Conservation (phyloP, 2,797 vertebrate genomes). For the Schizopygopsis malacanthus region DNA sequence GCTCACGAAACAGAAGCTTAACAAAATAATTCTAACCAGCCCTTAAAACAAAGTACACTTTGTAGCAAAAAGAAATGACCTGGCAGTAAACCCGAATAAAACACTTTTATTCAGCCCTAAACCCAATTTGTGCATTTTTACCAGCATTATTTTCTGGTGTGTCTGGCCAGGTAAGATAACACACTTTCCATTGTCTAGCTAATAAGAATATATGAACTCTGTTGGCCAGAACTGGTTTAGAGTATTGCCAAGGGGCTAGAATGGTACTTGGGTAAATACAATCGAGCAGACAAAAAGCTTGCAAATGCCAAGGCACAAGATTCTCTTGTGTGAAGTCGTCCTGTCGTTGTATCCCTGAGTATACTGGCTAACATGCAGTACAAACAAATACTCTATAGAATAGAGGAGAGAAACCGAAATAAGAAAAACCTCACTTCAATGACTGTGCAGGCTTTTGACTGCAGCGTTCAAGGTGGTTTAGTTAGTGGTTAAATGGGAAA, state of each 20-base stretch:
- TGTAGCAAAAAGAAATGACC: slow-evolving; percentile 4
- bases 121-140: slow-evolving; percentile 32
- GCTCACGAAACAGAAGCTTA: neutral
- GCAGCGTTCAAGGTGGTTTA: slow-evolving; percentile 33
- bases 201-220: slow-evolving; percentile 38
- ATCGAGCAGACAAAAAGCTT: slow-evolving; percentile 19
- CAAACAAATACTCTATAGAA: slow-evolving; percentile 24
- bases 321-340: neutral
- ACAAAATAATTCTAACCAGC: neutral
- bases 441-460: slow-evolving; percentile 8
- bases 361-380: slow-evolving; percentile 37
- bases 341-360: neutral
- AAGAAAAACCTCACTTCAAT: slow-evolving; percentile 30
- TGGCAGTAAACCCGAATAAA: slow-evolving; percentile 1
- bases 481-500: slow-evolving; percentile 18
- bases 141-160: slow-evolving; percentile 13
- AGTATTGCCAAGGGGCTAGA: neutral
- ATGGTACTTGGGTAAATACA: slow-evolving; percentile 26
- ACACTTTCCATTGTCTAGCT: slow-evolving; percentile 8
- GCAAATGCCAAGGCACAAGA: slow-evolving; percentile 5
- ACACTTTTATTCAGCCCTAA: slow-evolving; percentile 13
- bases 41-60: neutral
- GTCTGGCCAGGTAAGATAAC: slow-evolving; percentile 53
- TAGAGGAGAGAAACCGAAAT: slow-evolving; percentile 1
- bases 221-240: neutral